These are phyloP conservation scores for Seriola quinqueradiata DNA, from an alignment of 2,113 vertebrate species.

Conservation along the genomic window DNA sequence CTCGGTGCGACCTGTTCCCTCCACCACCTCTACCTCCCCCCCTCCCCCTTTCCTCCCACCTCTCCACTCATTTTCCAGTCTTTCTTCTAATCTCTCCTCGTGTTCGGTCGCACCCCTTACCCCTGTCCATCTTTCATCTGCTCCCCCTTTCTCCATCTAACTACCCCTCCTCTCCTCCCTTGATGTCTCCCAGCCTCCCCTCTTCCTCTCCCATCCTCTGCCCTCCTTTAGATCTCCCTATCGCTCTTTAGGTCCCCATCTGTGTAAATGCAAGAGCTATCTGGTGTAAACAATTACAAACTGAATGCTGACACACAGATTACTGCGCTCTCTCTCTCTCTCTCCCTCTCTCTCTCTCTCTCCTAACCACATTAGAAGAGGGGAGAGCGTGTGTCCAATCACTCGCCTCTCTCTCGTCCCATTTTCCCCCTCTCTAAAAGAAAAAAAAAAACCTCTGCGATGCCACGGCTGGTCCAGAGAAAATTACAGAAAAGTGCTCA, in stretches of 20 bases:
- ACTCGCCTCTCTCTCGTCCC: slow-evolving; percentile 36
- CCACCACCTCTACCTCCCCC: slow-evolving; percentile 5
- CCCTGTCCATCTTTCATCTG: slow-evolving; percentile 41
- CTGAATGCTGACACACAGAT: slow-evolving; percentile 65
- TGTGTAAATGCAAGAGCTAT: slow-evolving; percentile 49
- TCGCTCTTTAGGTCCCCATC: slow-evolving; percentile 13
- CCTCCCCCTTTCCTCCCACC: not conserved
- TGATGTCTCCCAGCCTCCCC: slow-evolving; percentile 26
- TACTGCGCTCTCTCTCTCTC: slow-evolving; percentile 29
- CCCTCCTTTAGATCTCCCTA: not conserved
- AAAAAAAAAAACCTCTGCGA: not conserved
- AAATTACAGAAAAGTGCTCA: slow-evolving; percentile 37
- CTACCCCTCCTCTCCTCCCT: slow-evolving; percentile 23
- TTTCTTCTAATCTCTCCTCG: slow-evolving; percentile 30
- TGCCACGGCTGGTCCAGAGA: slow-evolving; percentile 20
- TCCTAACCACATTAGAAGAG: slow-evolving; percentile 52
- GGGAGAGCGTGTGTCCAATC: slow-evolving; percentile 29
- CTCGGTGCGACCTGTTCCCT: slow-evolving; percentile 44
- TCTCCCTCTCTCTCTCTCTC: not conserved
- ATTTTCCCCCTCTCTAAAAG: slow-evolving; percentile 35
- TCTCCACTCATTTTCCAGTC: slow-evolving; percentile 21
- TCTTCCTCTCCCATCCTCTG: not conserved
- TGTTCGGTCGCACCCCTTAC: slow-evolving; percentile 33
- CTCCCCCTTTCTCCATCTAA: slow-evolving; percentile 6
- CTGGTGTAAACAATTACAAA: slow-evolving; percentile 68